Percentiles rank a stretch among this genome's conserved stretches.
These are phyloP conservation scores for Hapalemur alaotrensis DNA, from an alignment of 2,797 vertebrate genomes.

Conservation along the genomic window DNA sequence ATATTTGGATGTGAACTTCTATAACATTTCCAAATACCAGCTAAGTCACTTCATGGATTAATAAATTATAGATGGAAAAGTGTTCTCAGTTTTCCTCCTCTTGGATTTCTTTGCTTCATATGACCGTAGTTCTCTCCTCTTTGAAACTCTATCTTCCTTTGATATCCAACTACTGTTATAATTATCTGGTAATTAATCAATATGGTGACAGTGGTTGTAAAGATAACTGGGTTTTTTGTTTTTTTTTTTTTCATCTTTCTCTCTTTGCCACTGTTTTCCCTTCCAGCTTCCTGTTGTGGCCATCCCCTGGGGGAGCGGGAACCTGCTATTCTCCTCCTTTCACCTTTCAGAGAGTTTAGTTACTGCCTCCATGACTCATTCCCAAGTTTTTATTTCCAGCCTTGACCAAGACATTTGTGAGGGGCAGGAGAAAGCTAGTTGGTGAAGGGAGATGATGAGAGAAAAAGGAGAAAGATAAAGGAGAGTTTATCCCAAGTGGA, in stretches of 20 bases:
- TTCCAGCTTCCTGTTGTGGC: background rate
- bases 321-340: background rate
- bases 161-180: background rate
- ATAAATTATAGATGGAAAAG: conserved; percentile 21
- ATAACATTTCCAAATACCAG: background rate
- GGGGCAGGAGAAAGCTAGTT: background rate
- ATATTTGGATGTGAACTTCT: background rate
- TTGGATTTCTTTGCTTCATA: conserved; percentile 1
- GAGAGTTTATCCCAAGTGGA: background rate
- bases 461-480: background rate
- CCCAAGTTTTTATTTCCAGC: background rate
- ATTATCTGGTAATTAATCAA: background rate
- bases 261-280: background rate
- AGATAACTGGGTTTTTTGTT: background rate
- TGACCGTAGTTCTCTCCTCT: background rate
- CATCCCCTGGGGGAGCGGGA: background rate
- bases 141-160: conserved; percentile 28
- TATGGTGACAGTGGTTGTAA: background rate
- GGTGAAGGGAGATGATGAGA: background rate
- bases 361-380: background rate
- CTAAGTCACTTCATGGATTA: background rate
- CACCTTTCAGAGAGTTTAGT: background rate
- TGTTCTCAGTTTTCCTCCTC: conserved; percentile 26
- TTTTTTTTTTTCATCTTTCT: background rate
- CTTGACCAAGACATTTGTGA: background rate